Evolutionary conservation across 2,113 vertebrate genomes (phyloP).

Genomic region (Rousettus leschenaultii): DNA sequence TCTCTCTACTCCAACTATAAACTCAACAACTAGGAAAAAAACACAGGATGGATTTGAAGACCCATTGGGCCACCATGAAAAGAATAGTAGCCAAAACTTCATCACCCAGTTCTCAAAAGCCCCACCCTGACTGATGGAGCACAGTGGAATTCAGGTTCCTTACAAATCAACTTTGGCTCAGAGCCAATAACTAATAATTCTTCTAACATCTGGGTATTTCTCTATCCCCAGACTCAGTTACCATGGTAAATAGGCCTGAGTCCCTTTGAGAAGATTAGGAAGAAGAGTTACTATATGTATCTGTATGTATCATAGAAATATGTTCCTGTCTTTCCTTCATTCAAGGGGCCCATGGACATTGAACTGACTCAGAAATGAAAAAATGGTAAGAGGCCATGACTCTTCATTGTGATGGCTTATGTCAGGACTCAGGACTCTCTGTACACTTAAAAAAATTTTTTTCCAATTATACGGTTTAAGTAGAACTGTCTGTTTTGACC

Average conservation of each 20-base stretch:
- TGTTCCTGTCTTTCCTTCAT: neutral
- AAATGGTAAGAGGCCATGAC: neutral
- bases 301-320: neutral
- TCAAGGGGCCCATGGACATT: neutral
- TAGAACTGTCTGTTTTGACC: neutral
- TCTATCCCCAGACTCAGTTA: neutral
- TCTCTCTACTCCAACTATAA: neutral
- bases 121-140: neutral
- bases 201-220: slow-evolving; percentile 15
- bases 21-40: neutral
- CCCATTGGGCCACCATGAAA: neutral
- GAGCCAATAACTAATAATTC: slow-evolving; percentile 14
- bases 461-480: neutral
- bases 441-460: neutral
- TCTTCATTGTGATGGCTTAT: neutral
- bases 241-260: neutral
- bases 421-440: neutral
- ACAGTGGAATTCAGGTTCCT: neutral
- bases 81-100: neutral
- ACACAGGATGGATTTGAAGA: neutral
- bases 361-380: neutral
- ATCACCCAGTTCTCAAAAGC: neutral
- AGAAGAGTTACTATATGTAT: neutral
- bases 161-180: neutral
- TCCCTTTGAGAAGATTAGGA: neutral